Percentiles rank a stretch among this genome's conserved stretches.
phyloP scores from a whole-genome alignment of 1,140 invertebrate species.

The Cephus cinctus region DNA sequence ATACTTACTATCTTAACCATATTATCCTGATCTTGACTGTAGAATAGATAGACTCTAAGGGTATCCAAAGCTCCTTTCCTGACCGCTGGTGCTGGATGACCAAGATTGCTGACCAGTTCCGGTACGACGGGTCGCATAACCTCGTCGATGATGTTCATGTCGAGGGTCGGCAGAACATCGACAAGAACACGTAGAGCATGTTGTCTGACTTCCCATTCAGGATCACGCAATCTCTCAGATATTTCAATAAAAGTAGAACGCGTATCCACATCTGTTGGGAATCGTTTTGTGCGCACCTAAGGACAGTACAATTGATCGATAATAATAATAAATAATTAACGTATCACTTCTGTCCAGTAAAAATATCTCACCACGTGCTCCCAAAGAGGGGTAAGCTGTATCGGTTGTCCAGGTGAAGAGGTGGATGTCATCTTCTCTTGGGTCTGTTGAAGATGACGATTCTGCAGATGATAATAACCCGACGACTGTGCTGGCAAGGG shows the following conservation, averaged over 20 bases:
- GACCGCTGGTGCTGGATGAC: slow-evolving; percentile 73
- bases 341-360: too few species aligned
- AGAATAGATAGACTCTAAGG: slow-evolving; percentile 65
- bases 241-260: slow-evolving; percentile 67
- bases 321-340: too few species aligned
- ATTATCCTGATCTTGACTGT: slow-evolving; percentile 51
- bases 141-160: slow-evolving; percentile 61
- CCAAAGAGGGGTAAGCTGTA: slow-evolving; percentile 73
- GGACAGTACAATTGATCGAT: slow-evolving; percentile 3
- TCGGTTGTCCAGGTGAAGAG: slow-evolving; percentile 32
- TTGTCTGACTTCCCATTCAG: slow-evolving; percentile 78
- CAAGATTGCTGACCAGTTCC: slow-evolving; percentile 71
- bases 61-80: slow-evolving; percentile 73
- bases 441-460: slow-evolving; percentile 23
- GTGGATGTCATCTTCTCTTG: slow-evolving; percentile 35
- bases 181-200: slow-evolving; percentile 74
- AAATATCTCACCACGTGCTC: slow-evolving; percentile 64
- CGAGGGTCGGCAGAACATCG: slow-evolving; percentile 70
- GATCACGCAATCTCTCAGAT: slow-evolving; percentile 68
- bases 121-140: slow-evolving; percentile 61
- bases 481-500: slow-evolving; percentile 19
- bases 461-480: neutral
- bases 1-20: slow-evolving; percentile 32
- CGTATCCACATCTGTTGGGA: slow-evolving; percentile 63
- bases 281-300: slow-evolving; percentile 46